Evolutionary conservation across 2,888 invertebrate species (phyloP).

Genomic region (Seira sanloemensis): DNA sequence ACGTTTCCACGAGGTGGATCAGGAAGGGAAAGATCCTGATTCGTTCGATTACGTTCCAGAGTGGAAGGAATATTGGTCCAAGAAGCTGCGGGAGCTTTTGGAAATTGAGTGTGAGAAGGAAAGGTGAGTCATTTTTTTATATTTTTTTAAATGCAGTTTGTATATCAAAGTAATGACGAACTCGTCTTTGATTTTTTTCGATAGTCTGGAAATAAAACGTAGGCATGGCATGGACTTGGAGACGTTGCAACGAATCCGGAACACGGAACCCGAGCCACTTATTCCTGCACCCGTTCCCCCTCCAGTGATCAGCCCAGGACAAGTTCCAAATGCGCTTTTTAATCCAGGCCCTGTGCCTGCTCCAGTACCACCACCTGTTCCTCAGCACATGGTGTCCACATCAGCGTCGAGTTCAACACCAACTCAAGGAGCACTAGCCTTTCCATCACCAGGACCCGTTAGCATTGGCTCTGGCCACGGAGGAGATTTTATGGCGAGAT

Average conservation of each 20-base stretch:
- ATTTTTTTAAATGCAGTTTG: neutral
- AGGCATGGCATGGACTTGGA: constrained; percentile 69
- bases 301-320: neutral
- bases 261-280: neutral
- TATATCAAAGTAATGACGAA: neutral
- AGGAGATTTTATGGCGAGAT: constrained; percentile 56
- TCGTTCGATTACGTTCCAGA: constrained; percentile 67
- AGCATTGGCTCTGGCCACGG: constrained; percentile 6
- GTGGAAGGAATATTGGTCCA: constrained; percentile 71
- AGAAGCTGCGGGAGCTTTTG: constrained; percentile 50
- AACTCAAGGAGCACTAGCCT: neutral
- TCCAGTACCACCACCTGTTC: constrained; percentile 29
- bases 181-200: neutral
- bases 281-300: constrained; percentile 8
- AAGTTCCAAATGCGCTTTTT: neutral
- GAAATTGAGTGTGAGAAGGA: constrained; percentile 60
- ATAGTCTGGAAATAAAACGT: constrained; percentile 52
- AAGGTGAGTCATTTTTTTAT: constrained; percentile 57
- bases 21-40: constrained; percentile 65
- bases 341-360: neutral
- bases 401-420: neutral
- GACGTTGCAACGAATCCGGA: constrained; percentile 53
- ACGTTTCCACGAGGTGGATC: constrained; percentile 68
- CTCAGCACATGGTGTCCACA: constrained; percentile 1
- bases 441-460: neutral